Evolutionary conservation across 2,888 invertebrate genomes (phyloP).

Genomic region (Agonum fuliginosum): DNA sequence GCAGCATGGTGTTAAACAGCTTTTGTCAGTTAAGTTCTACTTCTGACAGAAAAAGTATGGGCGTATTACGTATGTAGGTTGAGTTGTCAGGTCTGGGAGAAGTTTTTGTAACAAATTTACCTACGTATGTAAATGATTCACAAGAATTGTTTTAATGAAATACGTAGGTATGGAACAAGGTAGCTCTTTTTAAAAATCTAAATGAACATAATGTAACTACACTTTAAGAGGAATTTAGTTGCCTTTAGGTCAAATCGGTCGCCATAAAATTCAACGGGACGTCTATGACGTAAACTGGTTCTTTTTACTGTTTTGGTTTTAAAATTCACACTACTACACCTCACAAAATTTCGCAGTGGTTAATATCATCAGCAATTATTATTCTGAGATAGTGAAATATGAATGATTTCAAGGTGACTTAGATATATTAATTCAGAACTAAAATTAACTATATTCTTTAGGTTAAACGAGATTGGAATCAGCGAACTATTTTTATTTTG

Average conservation of each 20-base stretch:
- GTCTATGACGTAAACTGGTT: constrained; percentile 38
- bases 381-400: not conserved
- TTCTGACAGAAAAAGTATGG: constrained; percentile 45
- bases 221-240: constrained; percentile 10
- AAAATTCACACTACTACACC: constrained; percentile 15
- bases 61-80: constrained; percentile 55
- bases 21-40: constrained; percentile 12
- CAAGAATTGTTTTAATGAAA: constrained; percentile 41
- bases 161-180: constrained; percentile 37
- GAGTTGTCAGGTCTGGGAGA: constrained; percentile 24
- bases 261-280: constrained; percentile 47
- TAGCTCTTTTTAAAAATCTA: constrained; percentile 6
- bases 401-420: constrained; percentile 16
- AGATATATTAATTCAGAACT: constrained; percentile 14
- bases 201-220: constrained; percentile 27
- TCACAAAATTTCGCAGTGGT: not conserved
- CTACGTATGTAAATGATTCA: constrained; percentile 47
- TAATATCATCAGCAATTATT: too few species aligned
- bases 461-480: constrained; percentile 13
- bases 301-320: constrained; percentile 11
- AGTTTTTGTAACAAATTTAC: constrained; percentile 44
- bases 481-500: constrained; percentile 20
- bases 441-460: constrained; percentile 20
- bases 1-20: constrained; percentile 19
- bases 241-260: constrained; percentile 20